Base-by-base conservation (phyloP, 2,113 vertebrate genomes). In the Hydropotes inermis region DNA sequence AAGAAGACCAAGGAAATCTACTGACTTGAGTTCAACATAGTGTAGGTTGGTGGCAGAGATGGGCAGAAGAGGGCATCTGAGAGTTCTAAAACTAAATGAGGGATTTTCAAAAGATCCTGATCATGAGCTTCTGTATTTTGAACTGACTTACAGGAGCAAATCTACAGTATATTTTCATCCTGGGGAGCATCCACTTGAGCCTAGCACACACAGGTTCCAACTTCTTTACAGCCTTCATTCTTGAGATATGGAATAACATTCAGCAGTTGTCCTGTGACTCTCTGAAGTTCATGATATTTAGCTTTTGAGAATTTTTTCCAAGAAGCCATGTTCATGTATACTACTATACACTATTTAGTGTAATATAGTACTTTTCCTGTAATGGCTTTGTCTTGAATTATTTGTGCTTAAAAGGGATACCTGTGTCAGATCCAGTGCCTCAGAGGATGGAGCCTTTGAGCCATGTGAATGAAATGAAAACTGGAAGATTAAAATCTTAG, bases 381-480 rank as follows among this genome's bases (percentile, higher is more conserved):
- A 64, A 82, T 36, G 45, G 33, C 54, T 50, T 11, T 64, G 60
- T 91, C n/a, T 95, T 92, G 39, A 95, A 54, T 79, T 74, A 89
- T 54, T 55, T 43, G 47, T 89, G 39, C 30, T 84, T 81, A 79
- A 91, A 94, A 93, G 55, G 70, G 95, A 70, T 96, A 60, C 25
- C 33, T 21, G 1, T 67, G 39, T 93, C 43, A 92, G 47, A 88
- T 91, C 54, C 27, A 84, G 23, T 87, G 52, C 61, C 52, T 50
- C 45, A 94, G 52, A 87, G n/a, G 43, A 89, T 85, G 47, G 84
- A 64, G 14, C 8, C 39, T 87, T 91, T 96, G 91, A 97, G 27
- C 78, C 76, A 16, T 79, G 28, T 87, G 78, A 87, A 79, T 91
- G 39, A 91, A 97, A 95, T 92, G 74, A 96, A 88, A 97, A 13